Conservation (phyloP, 1,140 invertebrate genomes). For the Lasioglossum albipes region DNA sequence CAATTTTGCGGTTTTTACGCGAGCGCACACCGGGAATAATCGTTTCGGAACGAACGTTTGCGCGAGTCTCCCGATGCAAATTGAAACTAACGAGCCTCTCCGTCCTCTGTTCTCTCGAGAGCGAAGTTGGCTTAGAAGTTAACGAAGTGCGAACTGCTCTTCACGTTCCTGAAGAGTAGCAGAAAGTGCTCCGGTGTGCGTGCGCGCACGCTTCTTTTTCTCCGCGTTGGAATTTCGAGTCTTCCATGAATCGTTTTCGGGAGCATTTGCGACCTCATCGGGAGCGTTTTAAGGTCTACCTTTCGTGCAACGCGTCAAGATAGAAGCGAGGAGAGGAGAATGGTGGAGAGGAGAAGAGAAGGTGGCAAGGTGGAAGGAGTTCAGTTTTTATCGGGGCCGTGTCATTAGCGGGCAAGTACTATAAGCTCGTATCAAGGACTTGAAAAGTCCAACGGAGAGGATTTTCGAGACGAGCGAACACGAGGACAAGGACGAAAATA, state of each 20-base stretch:
- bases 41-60: background rate
- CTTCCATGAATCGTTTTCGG: conserved; percentile 31
- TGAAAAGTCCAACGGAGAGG: conserved; percentile 23
- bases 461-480: conserved; percentile 23
- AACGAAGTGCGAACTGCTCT: background rate
- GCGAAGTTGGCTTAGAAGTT: background rate
- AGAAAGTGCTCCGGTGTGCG: no score
- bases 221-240: conserved; percentile 24
- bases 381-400: conserved; percentile 58
- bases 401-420: conserved; percentile 59
- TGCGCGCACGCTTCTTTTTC: background rate
- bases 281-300: conserved; percentile 44
- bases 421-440: conserved; percentile 52
- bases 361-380: conserved; percentile 3
- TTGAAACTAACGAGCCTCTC: conserved; percentile 3
- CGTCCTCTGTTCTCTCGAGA: no score
- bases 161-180: background rate
- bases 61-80: background rate
- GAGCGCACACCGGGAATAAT: no score
- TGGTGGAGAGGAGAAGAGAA: background rate
- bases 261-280: conserved; percentile 48
- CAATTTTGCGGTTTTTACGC: no score
- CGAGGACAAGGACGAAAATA: conserved; percentile 33
- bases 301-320: conserved; percentile 56
- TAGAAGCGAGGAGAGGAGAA: background rate